Evolutionary conservation across 2,113 vertebrate genomes (phyloP), one percentile per base, ranked within the genome.

Genomic region (Pseudolaguvia tuberculata): DNA sequence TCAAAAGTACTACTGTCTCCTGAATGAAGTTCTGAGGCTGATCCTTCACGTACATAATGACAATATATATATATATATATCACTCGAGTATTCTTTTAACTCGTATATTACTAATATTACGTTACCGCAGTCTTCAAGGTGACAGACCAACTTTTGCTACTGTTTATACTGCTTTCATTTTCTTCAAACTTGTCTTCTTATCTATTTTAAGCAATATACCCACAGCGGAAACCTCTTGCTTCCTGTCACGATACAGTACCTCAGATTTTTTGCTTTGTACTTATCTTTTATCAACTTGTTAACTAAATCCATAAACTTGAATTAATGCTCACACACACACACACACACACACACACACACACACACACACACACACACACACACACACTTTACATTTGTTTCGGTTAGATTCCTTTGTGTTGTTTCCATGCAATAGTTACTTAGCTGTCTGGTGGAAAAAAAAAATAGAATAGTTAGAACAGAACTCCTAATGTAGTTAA

Each of bases 161-260:
- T 71, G 75, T 27, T 48, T 69, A 65, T 73, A 21, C 55, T 47
- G 25, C 68, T 74, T 73, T 52, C 18, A 51, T 51, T 62, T 66
- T 70, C 58, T 27, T 73, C 29, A 78, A n/a, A 73, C 65, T 53
- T 18, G 39, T 73, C 77, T 80, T 78, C 31, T 58, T 68, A 62
- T 35, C 45, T 82, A 77, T 85, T 66, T 59, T 87, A 89, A 87
- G 89, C 87, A 83, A 87, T 81, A 83, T 80, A 84, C 85, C 29
- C 8, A 75, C 83, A 87, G 86, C 87, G 82, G 85, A 78, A 84
- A 89, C 86, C 88, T 88, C 86, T 81, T 79, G 78, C 78, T 83
- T 82, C 80, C 84, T 83, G 83, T 87, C 80, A 80, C 58, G 39
- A 80, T 88, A 79, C 61, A 55, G 78, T 89, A 87, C 87, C 88